Evolutionary conservation across 23 tunicate genomes (phyloP).

Genomic region (Phallusia fumigata): DNA sequence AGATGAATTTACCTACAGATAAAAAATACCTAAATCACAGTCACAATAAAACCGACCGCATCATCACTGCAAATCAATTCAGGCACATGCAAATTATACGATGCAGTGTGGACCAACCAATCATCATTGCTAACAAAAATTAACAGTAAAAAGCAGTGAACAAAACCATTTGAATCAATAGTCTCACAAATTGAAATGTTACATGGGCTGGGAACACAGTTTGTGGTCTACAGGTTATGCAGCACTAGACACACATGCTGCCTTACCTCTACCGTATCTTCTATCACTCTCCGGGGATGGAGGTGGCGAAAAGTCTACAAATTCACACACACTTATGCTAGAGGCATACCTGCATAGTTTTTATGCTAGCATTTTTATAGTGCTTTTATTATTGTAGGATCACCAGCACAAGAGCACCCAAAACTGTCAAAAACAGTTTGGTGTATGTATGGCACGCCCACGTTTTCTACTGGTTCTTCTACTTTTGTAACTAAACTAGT

Average conservation of each 20-base stretch:
- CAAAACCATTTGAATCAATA: background rate
- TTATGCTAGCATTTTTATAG: no score
- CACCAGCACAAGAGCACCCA: no score
- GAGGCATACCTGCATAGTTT: no score
- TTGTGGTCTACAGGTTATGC: background rate
- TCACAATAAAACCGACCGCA: background rate
- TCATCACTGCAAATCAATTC: background rate
- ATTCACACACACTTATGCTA: background rate
- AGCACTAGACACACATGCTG: constrained; percentile 3
- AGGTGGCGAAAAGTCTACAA: constrained; percentile 48
- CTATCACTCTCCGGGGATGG: constrained; percentile 49
- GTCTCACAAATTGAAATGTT: no score
- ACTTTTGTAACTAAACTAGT: no score
- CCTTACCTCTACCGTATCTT: constrained; percentile 42
- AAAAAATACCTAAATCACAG: no score
- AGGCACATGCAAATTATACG: background rate
- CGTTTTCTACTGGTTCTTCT: no score
- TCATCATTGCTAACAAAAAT: background rate
- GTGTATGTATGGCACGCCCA: no score
- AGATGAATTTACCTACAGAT: no score
- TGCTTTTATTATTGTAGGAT: no score
- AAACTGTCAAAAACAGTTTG: no score
- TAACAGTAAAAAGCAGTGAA: background rate
- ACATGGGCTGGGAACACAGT: no score
- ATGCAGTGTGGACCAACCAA: background rate